Base-by-base conservation (phyloP, 2,888 invertebrate genomes). In the Bugulina stolonifera region DNA sequence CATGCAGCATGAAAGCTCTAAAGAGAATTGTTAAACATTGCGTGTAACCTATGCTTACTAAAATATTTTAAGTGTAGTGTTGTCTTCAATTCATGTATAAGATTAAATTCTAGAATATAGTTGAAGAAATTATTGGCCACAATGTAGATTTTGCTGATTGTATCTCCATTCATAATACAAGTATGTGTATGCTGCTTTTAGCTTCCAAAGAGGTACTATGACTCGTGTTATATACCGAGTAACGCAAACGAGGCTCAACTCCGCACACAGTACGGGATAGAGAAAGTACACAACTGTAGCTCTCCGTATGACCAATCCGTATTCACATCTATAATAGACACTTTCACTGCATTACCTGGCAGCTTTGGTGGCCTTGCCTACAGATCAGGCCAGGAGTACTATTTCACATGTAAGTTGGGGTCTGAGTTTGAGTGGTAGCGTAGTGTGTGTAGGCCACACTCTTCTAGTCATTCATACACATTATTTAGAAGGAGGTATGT, bases 241-340 rank as follows among this genome's bases (percentile, higher is more conserved):
- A 27, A 64, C 27, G 64, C 32, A 2, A 64, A 5, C 32, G 64
- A 64, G 32, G 25, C 64, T 64, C 29, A 64, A 64, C 64, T 64
- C 10, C 2, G 64, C 5, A 29, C 27, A 29, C 27, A 32, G 32
- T 64, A 64, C 27, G 64, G 64, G 10, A 64, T 64, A 25, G 64
- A 64, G 32, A 64, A 64, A 27, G 64, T 64, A 32, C 64, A 32
- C 64, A 64, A 64, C 34, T 64, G 64, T 27, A 64, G 64, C 64
- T 32, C 64, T 2, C 64, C 64, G 2, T 64, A 64, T n/a, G 32
- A 64, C 34, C 64, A 64, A 32, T 32, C 64, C 25, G 64, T 32
- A 29, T 64, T 64, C 32, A 32, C 27, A 2, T 64, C 64, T 14
- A 29, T 25, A 10, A 64, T 64, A 29, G 64, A 64, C 64, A 14